Percentiles rank a stretch among this genome's conserved stretches.
phyloP scores from a whole-genome alignment of 2,888 invertebrate genomes.

The Amaurobius ferox region DNA sequence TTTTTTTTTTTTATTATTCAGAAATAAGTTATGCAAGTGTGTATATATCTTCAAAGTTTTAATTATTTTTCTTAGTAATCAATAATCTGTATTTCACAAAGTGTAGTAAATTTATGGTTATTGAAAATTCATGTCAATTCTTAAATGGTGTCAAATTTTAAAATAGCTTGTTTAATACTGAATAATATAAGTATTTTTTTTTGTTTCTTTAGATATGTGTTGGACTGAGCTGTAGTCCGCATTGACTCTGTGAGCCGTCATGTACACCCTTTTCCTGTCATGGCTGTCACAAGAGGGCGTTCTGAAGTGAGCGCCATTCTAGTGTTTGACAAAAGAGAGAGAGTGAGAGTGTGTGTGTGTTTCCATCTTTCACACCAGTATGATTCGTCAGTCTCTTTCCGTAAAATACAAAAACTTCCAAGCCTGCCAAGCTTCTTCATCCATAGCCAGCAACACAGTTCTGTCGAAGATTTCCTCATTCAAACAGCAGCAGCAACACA shows the following conservation, averaged over 20 bases:
- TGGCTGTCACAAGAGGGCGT: slow-evolving; percentile 57
- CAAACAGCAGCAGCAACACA: slow-evolving; percentile 45
- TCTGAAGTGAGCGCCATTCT: slow-evolving; percentile 56
- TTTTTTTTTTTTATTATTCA: too few relatives aligned
- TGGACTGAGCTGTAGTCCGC: slow-evolving; percentile 15
- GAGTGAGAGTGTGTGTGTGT: slow-evolving; percentile 69
- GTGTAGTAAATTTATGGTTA: too few relatives aligned
- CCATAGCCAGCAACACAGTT: slow-evolving; percentile 61
- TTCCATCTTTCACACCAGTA: slow-evolving; percentile 72
- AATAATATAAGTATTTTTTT: too few relatives aligned
- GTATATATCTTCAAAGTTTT: too few relatives aligned
- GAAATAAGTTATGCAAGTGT: too few relatives aligned
- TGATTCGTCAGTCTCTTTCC: slow-evolving; percentile 72
- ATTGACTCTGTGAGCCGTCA: slow-evolving; percentile 51
- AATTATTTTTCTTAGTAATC: too few relatives aligned
- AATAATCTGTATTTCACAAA: too few relatives aligned
- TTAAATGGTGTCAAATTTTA: too few relatives aligned
- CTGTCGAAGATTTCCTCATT: slow-evolving; percentile 47
- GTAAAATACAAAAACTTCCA: slow-evolving; percentile 55
- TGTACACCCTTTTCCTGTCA: slow-evolving; percentile 57
- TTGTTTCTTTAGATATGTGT: slow-evolving; percentile 37
- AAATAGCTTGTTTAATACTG: too few relatives aligned
- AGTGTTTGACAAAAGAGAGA: slow-evolving; percentile 70
- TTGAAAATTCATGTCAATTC: too few relatives aligned
- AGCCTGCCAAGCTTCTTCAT: slow-evolving; percentile 68